phyloP scores from a whole-genome alignment of 2,888 invertebrate species.

The Panopea generosa region DNA sequence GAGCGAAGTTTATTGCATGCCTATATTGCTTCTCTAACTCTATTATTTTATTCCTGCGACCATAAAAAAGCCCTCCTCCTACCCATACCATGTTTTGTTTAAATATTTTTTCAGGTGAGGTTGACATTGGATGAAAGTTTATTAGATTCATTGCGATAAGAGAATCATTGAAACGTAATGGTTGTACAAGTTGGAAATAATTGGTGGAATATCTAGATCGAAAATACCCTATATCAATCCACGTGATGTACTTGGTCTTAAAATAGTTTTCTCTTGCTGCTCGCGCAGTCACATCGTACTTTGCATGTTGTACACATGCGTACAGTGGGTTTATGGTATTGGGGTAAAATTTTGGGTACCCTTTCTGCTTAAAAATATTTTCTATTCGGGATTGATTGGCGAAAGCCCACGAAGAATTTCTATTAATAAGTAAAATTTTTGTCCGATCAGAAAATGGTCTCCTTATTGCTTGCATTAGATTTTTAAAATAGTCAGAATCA shows the following conservation, averaged over 20 bases:
- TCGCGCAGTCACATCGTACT: conserved; percentile 61
- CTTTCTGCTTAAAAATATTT: conserved; percentile 40
- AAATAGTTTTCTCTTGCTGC: conserved; percentile 57
- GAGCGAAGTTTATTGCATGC: conserved; percentile 41
- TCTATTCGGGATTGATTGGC: conserved; percentile 44
- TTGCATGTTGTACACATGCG: conserved; percentile 68
- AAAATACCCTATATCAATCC: conserved; percentile 74
- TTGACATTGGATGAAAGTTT: conserved; percentile 5
- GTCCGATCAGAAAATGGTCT: conserved; percentile 36
- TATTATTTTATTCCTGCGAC: conserved; percentile 29
- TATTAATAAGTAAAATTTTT: conserved; percentile 42
- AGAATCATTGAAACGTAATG: conserved; percentile 28
- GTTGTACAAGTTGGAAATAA: conserved; percentile 46
- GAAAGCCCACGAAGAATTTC: conserved; percentile 66
- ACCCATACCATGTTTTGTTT: conserved; percentile 60
- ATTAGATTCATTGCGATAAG: conserved; percentile 42
- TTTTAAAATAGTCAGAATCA: conserved; percentile 53
- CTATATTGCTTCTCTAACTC: conserved; percentile 39
- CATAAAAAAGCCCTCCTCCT: conserved; percentile 56
- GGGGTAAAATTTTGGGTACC: conserved; percentile 68
- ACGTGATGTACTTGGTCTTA: conserved; percentile 60
- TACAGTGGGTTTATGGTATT: conserved; percentile 72
- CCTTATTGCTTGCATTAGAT: conserved; percentile 38
- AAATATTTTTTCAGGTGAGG: conserved; percentile 41
- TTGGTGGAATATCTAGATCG: conserved; percentile 31